Evolutionary conservation across 2,113 vertebrate genomes (phyloP).

Genomic region (Cervus canadensis): DNA sequence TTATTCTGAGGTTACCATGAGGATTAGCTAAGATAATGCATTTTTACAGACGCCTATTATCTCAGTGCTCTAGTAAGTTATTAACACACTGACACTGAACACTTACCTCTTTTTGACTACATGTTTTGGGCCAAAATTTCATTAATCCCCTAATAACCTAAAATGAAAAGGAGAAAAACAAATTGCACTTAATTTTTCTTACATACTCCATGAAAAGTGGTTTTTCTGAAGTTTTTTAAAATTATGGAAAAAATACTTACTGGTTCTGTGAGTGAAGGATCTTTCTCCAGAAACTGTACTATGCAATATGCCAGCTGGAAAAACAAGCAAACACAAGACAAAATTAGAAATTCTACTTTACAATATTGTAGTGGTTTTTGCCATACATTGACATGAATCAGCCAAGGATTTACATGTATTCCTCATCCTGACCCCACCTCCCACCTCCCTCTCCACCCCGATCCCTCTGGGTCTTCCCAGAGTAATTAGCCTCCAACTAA

Average conservation of each 20-base stretch:
- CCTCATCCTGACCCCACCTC: too few species aligned
- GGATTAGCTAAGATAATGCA: neutral
- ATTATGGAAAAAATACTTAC: conserved; percentile 81
- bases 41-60: neutral
- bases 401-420: too few species aligned
- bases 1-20: neutral
- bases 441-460: too few species aligned
- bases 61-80: neutral
- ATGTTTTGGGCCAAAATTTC: conserved; percentile 99
- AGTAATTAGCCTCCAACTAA: too few species aligned
- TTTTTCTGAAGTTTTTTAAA: neutral
- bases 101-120: conserved; percentile 99
- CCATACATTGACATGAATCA: too few species aligned
- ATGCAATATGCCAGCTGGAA: conserved; percentile 98
- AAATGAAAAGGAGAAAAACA: conserved; percentile 59
- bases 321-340: conserved; percentile 32
- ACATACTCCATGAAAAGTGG: neutral
- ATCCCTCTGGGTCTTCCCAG: too few species aligned
- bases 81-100: neutral
- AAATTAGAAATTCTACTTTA: conserved; percentile 35
- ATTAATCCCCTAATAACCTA: conserved; percentile 99
- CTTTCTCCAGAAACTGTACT: conserved; percentile 99
- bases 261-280: conserved; percentile 98
- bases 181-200: conserved; percentile 21
- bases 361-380: too few species aligned